Base-by-base conservation (phyloP, 2,113 vertebrate species). In the Trogon surrucura region DNA sequence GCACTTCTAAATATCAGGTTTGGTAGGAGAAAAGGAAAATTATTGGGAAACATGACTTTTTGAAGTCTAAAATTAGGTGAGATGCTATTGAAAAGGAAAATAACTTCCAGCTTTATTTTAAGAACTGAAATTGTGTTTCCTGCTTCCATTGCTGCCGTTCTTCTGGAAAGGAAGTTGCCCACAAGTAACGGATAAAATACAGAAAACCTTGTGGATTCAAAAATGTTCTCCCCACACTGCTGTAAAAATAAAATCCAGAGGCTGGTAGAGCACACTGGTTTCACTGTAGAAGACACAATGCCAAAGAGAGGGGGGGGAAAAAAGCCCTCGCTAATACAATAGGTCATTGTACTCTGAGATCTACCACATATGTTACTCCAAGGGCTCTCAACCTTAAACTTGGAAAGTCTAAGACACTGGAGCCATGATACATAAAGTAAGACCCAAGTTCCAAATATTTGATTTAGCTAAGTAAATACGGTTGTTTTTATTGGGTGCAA, bases 401-500 rank as follows among this genome's bases (percentile, higher is more conserved):
- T 96, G 94, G 95, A 97, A 97, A 92, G 85, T n/a, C 54, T 90
- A 96, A 94, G 91, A 92, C 96, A 93, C 91, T 67, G 82, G 72
- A 97, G 95, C 93, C 88, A 95, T 95, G 95, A 97, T 97, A 97
- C 93, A 97, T 96, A 98, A 98, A 98, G 96, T 96, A 95, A 96
- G 88, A 92, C 94, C 94, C 86, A 83, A 96, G 96, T 72, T 96
- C 96, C 95, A 97, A 97, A 94, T 97, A 97, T 96, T 96, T 97
- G 96, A 98, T 94, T 95, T 91, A 96, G 93, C 96, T 97, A 97
- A 97, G 97, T 94, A 97, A 97, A 98, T 91, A 91, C 80, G 91
- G 91, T 96, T 98, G 97, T 98, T 98, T 98, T 97, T 96, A 96
- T 98, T 98, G 98, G 97, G 97, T 98, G 93, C 95, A 97, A 98